Percentiles rank a stretch among this genome's conserved stretches.
Conservation (phyloP, 2,888 invertebrate genomes). For the Tenthredo livida region DNA sequence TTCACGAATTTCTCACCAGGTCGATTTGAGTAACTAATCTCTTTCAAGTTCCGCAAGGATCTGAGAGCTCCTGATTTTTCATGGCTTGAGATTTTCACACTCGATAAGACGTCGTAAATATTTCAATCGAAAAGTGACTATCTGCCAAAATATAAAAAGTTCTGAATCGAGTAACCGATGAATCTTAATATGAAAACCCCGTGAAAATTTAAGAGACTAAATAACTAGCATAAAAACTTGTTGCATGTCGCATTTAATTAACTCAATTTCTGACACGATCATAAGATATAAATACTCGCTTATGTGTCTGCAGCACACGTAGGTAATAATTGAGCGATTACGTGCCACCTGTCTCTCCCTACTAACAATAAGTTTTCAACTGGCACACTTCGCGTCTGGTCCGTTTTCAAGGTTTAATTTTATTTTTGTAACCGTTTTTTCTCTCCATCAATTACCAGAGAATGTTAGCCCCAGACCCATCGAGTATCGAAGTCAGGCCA, state of each 20-base stretch:
- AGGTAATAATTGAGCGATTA: conserved; percentile 24
- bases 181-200: neutral
- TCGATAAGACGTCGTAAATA: neutral
- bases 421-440: conserved; percentile 1
- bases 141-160: neutral
- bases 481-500: conserved; percentile 30
- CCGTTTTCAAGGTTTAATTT: neutral
- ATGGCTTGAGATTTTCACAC: neutral
- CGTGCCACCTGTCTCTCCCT: neutral
- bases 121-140: neutral
- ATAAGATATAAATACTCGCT: conserved; percentile 15
- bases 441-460: conserved; percentile 20
- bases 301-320: neutral
- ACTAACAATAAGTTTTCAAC: neutral
- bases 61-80: neutral
- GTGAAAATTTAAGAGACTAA: neutral
- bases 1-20: neutral
- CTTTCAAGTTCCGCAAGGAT: neutral
- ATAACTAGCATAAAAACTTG: neutral
- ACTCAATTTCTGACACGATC: neutral
- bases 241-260: neutral
- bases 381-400: conserved; percentile 29
- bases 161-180: neutral
- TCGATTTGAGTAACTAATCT: neutral
- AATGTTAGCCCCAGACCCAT: conserved; percentile 38